Evolutionary conservation across 2,888 invertebrate genomes (phyloP).

Genomic region (Cephus nigrinus): DNA sequence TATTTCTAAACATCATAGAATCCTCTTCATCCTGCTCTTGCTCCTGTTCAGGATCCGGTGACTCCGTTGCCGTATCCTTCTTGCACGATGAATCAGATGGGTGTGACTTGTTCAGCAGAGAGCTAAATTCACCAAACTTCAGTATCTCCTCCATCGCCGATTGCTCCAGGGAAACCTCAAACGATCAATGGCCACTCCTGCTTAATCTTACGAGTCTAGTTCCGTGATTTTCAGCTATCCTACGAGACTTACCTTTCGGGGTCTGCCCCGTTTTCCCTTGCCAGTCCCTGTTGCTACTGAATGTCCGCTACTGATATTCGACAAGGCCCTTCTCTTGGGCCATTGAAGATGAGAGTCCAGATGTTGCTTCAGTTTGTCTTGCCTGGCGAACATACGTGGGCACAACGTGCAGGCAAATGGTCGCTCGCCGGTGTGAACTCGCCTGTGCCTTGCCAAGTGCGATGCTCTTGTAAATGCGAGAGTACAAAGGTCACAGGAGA

Average conservation of each 20-base stretch:
- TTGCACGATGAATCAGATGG: conserved; percentile 23
- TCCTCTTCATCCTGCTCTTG: conserved; percentile 23
- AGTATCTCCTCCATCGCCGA: conserved; percentile 54
- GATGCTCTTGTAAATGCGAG: conserved; percentile 75
- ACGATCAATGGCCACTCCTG: conserved; percentile 15
- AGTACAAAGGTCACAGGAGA: conserved; percentile 60
- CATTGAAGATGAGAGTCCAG: conserved; percentile 59
- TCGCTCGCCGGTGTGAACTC: conserved; percentile 79
- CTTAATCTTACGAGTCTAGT: conserved; percentile 4
- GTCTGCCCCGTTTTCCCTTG: conserved; percentile 58
- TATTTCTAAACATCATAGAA: conserved; percentile 24
- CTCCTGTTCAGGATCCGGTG: conserved; percentile 17
- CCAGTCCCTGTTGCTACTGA: conserved; percentile 30
- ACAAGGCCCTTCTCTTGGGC: conserved; percentile 45
- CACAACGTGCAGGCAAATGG: conserved; percentile 78
- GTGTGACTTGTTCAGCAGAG: conserved; percentile 54
- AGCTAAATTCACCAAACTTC: conserved; percentile 59
- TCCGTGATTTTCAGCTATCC: conserved; percentile 9
- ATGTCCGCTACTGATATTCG: conserved; percentile 22
- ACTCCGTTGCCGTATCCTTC: conserved; percentile 27
- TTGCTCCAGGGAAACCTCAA: conserved; percentile 49
- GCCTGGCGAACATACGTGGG: conserved; percentile 78
- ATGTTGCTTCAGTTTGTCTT: conserved; percentile 79
- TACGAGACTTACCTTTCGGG: conserved; percentile 48
- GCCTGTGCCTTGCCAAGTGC: conserved; percentile 76